phyloP scores from a whole-genome alignment of 2,113 vertebrate genomes.

The Ahaetulla prasina region DNA sequence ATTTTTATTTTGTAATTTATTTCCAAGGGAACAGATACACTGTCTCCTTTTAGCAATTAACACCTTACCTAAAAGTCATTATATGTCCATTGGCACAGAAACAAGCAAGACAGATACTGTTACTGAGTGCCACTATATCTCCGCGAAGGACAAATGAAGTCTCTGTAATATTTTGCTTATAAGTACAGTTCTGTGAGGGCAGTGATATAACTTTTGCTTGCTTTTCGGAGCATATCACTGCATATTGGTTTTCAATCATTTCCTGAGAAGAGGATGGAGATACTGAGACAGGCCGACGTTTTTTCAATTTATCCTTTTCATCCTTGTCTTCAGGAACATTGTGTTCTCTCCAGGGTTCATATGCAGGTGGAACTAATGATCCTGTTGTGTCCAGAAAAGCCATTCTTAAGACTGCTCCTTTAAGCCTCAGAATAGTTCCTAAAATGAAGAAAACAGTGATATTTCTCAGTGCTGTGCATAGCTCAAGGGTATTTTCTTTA shows the following conservation, averaged over 20 bases:
- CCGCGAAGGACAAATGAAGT: slow-evolving; percentile 93
- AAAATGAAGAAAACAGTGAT: slow-evolving; percentile 42
- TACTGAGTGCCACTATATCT: slow-evolving; percentile 87
- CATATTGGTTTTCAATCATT: slow-evolving; percentile 90
- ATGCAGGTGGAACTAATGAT: slow-evolving; percentile 77
- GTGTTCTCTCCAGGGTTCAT: slow-evolving; percentile 88
- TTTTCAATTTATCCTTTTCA: slow-evolving; percentile 87
- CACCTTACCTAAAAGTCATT: slow-evolving; percentile 94
- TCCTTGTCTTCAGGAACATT: slow-evolving; percentile 89
- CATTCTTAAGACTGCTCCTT: slow-evolving; percentile 89
- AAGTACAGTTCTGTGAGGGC: slow-evolving; percentile 91
- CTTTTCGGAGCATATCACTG: slow-evolving; percentile 97
- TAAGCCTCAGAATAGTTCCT: slow-evolving; percentile 91
- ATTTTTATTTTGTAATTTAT: background rate
- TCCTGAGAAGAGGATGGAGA: slow-evolving; percentile 95
- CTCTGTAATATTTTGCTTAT: slow-evolving; percentile 97
- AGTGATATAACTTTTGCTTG: slow-evolving; percentile 96
- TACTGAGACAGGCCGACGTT: slow-evolving; percentile 90
- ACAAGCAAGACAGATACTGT: slow-evolving; percentile 88
- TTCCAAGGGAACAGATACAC: background rate
- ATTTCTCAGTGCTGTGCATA: slow-evolving; percentile 22
- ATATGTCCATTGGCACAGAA: slow-evolving; percentile 99
- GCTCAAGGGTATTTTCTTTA: background rate
- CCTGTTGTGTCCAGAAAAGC: slow-evolving; percentile 90
- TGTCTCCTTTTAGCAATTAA: background rate